These are phyloP conservation scores for Vanessa cardui DNA, from an alignment of 2,888 invertebrate genomes.

Conservation along the genomic window DNA sequence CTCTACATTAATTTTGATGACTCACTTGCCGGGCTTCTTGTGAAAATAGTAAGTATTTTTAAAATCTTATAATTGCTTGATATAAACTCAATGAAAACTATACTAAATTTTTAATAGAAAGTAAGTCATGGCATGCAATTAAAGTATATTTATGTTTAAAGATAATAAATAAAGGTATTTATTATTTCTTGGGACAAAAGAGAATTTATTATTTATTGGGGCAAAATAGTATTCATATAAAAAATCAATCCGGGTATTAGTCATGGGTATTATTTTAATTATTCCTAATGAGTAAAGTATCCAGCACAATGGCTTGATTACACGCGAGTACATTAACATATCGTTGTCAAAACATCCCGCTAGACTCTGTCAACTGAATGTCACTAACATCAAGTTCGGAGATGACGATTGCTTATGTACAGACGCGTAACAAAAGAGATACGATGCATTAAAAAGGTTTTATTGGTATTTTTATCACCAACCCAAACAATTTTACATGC, in stretches of 20 bases:
- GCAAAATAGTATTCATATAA: not conserved
- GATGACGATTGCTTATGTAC: conserved; percentile 54
- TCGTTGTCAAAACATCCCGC: conserved; percentile 69
- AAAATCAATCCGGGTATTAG: conserved; percentile 7
- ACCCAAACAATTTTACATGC: too few species aligned
- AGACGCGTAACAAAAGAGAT: conserved; percentile 33
- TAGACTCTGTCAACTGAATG: conserved; percentile 69
- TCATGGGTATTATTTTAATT: conserved; percentile 19
- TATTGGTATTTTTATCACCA: too few species aligned
- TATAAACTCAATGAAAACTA: too few species aligned
- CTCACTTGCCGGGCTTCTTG: too few species aligned
- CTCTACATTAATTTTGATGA: too few species aligned
- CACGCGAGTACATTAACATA: conserved; percentile 66
- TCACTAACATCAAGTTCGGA: conserved; percentile 62
- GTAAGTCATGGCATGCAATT: too few species aligned
- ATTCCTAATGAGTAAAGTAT: conserved; percentile 63
- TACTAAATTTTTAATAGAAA: too few species aligned
- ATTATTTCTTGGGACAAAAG: not conserved
- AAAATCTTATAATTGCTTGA: too few species aligned
- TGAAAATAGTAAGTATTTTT: too few species aligned
- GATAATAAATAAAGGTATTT: not conserved
- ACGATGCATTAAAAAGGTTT: too few species aligned
- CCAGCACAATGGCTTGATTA: conserved; percentile 73
- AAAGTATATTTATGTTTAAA: not conserved
- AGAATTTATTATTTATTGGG: not conserved